A percentile compares a stretch with the other conserved stretches of the same genome.
Conservation (phyloP, 1,140 invertebrate species). For the Oryzaephilus surinamensis region DNA sequence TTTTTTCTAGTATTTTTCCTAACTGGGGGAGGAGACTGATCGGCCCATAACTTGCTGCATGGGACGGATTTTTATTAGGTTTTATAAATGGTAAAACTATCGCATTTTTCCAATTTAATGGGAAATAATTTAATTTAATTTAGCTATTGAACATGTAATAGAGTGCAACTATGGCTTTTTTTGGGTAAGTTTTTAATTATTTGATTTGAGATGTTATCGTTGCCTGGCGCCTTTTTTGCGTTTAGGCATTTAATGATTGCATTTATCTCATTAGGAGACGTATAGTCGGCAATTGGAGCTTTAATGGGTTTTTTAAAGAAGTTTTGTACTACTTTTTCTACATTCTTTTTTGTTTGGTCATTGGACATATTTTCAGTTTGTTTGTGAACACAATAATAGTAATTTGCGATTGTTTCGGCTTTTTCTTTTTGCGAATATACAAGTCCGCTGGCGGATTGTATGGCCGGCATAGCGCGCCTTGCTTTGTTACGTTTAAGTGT, state of each 20-base stretch:
- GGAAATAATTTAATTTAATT: conserved; percentile 27
- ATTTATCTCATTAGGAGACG: neutral
- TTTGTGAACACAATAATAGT: neutral
- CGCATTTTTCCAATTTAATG: conserved; percentile 31
- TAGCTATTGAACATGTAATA: conserved; percentile 22
- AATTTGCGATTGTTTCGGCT: neutral
- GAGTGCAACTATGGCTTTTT: conserved; percentile 3
- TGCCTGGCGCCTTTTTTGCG: conserved; percentile 12
- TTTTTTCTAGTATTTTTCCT: conserved; percentile 20
- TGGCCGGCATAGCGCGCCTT: no score
- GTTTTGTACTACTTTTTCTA: neutral
- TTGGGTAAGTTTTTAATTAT: conserved; percentile 8
- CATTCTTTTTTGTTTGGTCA: neutral
- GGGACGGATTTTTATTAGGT: conserved; percentile 21
- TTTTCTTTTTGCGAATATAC: neutral
- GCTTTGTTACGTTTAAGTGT: no score
- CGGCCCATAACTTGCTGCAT: conserved; percentile 10
- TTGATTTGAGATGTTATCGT: conserved; percentile 5
- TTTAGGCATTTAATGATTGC: neutral
- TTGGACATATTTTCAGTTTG: neutral
- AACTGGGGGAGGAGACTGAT: conserved; percentile 19
- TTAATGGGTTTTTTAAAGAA: neutral
- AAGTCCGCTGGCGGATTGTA: no score
- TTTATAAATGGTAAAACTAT: conserved; percentile 32
- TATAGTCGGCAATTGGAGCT: neutral